Evolutionary conservation across 1,140 invertebrate species (phyloP), one percentile per base, ranked within the genome.

Genomic region (Drosophila quadrilineata): DNA sequence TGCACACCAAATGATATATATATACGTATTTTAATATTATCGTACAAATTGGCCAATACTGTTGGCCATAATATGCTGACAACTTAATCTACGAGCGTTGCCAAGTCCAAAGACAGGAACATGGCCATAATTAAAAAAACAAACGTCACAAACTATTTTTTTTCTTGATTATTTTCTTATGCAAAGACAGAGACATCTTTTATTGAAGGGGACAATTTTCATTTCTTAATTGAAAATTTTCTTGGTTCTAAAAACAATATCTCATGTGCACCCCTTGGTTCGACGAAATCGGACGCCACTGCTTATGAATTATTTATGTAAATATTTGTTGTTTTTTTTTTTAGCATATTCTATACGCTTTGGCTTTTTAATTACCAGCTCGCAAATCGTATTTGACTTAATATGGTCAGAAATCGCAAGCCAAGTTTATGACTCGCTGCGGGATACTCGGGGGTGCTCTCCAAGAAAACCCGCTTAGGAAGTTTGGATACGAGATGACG

Each of bases 331-430:
- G n/a, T n/a, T n/a, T n/a, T n/a, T n/a, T n/a, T n/a, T 82, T 73
- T 84, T 10, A 57, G 57, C 24, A 38, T 28, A 19, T 48, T 43
- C 19, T 35, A 35, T 14, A 40, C 31, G 31, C 45, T 79, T 58
- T 68, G 71, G 53, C 48, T 85, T 79, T n/a, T 85, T 85, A 85
- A 85, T 85, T 85, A 70, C 79, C 71, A 71, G 74, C 79, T 53
- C 58, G 77, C 73, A 73, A 85, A 85, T 79, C 79, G 63, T 63
- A 71, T 71, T 82, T 85, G 74, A 58, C 79, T 75, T 38, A 71
- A 85, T 85, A 85, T 85, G 79, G 79, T 65, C 79, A 74, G 49
- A 79, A 65, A 74, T 31, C 77, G 50, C 72, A 57, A 72, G 54
- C 43, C 31, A 36, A 56, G 41, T 73, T 50, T 50, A 64, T 57